These are phyloP conservation scores for Lithophane ornitopus DNA, from an alignment of 2,888 invertebrate species.

Conservation along the genomic window DNA sequence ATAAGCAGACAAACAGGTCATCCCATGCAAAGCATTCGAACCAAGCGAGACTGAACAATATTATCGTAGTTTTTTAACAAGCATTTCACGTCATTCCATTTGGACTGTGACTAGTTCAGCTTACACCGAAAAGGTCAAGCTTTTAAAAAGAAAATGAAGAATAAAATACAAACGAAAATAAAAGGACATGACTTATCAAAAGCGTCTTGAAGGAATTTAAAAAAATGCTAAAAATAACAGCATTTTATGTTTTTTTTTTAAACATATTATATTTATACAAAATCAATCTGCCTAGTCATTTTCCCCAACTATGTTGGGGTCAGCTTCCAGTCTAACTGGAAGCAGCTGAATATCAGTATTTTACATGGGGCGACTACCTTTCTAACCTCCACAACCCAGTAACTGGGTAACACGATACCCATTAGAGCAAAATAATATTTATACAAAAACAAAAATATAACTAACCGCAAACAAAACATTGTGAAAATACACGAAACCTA, in stretches of 20 bases:
- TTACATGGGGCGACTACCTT: background rate
- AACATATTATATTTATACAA: background rate
- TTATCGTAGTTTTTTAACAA: conserved; percentile 3
- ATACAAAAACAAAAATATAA: background rate
- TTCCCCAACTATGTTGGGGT: background rate
- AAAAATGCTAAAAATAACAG: background rate
- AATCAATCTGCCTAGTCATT: background rate
- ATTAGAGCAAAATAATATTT: background rate
- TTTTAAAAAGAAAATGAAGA: conserved; percentile 1
- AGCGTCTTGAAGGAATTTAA: background rate
- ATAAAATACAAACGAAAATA: background rate
- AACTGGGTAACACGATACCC: background rate
- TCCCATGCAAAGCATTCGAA: conserved; percentile 73
- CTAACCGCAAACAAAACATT: background rate
- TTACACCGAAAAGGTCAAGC: conserved; percentile 38
- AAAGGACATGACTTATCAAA: background rate
- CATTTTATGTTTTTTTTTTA: background rate
- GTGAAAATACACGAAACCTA: conserved; percentile 4
- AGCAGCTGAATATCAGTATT: background rate
- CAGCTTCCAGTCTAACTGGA: background rate
- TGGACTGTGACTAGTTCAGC: conserved; percentile 12
- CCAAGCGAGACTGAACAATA: conserved; percentile 17
- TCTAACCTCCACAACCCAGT: background rate
- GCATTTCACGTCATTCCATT: conserved; percentile 23
- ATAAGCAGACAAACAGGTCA: conserved; percentile 70